These are phyloP conservation scores for Elysia crispata DNA, from an alignment of 2,888 invertebrate species.

Conservation along the genomic window DNA sequence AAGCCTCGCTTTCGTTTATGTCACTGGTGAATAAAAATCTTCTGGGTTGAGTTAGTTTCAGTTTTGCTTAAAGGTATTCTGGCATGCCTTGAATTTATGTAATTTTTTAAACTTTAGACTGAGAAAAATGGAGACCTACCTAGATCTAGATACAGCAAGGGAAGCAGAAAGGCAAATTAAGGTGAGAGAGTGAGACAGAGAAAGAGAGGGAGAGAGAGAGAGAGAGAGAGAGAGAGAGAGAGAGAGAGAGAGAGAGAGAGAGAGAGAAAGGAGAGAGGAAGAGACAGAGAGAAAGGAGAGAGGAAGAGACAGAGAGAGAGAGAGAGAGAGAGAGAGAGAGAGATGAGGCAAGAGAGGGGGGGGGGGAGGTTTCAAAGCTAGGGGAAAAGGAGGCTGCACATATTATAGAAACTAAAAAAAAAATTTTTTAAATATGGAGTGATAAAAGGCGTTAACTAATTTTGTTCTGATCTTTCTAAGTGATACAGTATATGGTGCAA, in stretches of 20 bases:
- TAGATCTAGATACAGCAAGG: neutral
- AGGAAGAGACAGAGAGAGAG: neutral
- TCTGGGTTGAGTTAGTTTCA: too few relatives aligned
- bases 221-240: neutral
- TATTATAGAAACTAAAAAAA: too few relatives aligned
- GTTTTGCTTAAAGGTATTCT: too few relatives aligned
- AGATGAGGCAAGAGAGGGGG: neutral
- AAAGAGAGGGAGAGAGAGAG: neutral
- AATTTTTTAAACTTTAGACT: too few relatives aligned
- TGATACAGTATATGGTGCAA: too few relatives aligned
- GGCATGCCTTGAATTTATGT: too few relatives aligned
- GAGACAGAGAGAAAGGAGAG: too few relatives aligned
- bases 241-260: conserved; percentile 5
- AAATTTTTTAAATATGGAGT: too few relatives aligned
- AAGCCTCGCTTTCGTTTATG: too few relatives aligned
- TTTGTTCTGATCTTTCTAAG: too few relatives aligned
- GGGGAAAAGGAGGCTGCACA: neutral
- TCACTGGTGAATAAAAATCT: too few relatives aligned
- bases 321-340: conserved; percentile 7
- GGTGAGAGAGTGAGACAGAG: conserved; percentile 9
- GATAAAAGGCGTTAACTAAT: too few relatives aligned
- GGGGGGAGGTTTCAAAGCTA: neutral
- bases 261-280: neutral
- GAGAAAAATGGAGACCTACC: neutral
- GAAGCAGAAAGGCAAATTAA: neutral